A percentile compares a stretch with the other conserved stretches of the same genome.
Evolutionary conservation across 2,888 invertebrate species (phyloP).

Genomic region (Apodemia duryi): DNA sequence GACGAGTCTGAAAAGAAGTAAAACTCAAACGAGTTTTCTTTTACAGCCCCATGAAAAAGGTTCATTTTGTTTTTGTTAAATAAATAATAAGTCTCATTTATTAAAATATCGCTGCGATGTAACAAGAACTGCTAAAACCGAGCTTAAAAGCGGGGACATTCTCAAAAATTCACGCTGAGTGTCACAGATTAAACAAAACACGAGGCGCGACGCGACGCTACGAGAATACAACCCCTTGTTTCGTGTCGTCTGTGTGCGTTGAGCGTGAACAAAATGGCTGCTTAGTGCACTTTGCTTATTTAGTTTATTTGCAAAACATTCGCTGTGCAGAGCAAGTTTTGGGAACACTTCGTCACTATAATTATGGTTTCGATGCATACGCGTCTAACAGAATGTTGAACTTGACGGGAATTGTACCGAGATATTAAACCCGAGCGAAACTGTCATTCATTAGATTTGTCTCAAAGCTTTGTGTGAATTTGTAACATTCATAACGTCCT

Average conservation of each 20-base stretch:
- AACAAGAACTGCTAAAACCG: neutral
- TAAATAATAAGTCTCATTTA: conserved; percentile 4
- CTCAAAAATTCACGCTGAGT: conserved; percentile 26
- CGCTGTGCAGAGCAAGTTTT: conserved; percentile 31
- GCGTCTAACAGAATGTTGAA: conserved; percentile 3
- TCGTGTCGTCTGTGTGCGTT: conserved; percentile 31
- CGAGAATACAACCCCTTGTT: conserved; percentile 28
- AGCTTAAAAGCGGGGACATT: conserved; percentile 13
- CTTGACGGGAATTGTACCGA: neutral
- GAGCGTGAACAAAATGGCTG: conserved; percentile 37
- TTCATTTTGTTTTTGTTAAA: conserved; percentile 4
- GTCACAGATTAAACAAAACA: conserved; percentile 28
- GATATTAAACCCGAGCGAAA: conserved; percentile 1
- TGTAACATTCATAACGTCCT: neutral
- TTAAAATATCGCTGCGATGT: neutral
- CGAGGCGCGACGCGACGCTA: conserved; percentile 27
- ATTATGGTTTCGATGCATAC: conserved; percentile 12
- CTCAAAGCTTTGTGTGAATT: neutral
- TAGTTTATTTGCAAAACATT: conserved; percentile 38
- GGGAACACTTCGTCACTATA: conserved; percentile 26
- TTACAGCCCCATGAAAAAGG: conserved; percentile 1
- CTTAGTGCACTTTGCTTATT: conserved; percentile 38
- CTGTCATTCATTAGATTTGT: conserved; percentile 3
- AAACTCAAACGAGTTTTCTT: neutral
- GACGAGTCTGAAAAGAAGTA: conserved; percentile 2